Conservation (phyloP, 2,797 vertebrate species). For the Acipenser ruthenus region DNA sequence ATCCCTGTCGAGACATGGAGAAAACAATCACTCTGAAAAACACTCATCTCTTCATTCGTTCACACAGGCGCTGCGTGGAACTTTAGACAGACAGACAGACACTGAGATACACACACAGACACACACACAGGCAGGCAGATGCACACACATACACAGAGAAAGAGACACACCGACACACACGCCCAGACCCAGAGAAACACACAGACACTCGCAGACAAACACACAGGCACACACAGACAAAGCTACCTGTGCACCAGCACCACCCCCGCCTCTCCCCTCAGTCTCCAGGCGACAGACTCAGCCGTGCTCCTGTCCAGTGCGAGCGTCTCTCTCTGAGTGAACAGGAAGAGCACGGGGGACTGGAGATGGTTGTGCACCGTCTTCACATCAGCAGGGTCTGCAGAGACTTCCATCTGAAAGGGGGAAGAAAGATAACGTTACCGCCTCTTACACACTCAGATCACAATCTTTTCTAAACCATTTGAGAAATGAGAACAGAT, state of each 20-base stretch:
- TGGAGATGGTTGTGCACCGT: slow-evolving; percentile 70
- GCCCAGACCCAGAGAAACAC: slow-evolving; percentile 1
- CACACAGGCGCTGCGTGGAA: too few species aligned
- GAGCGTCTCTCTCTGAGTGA: slow-evolving; percentile 66
- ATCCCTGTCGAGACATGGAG: slow-evolving; percentile 48
- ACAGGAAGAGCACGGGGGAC: slow-evolving; percentile 79
- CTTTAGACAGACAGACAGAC: too few species aligned
- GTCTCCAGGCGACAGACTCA: slow-evolving; percentile 69
- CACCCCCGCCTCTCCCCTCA: slow-evolving; percentile 75
- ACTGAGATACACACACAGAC: too few species aligned
- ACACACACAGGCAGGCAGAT: too few species aligned
- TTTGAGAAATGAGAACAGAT: too few species aligned
- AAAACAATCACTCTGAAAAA: neutral
- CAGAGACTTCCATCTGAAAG: slow-evolving; percentile 65
- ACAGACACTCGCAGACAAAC: neutral
- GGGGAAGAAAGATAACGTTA: neutral
- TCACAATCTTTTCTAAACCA: too few species aligned
- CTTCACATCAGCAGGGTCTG: slow-evolving; percentile 70
- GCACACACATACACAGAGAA: too few species aligned
- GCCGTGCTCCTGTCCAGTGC: slow-evolving; percentile 69
- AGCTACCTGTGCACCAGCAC: slow-evolving; percentile 72
- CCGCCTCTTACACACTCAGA: too few species aligned
- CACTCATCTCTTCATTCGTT: too few species aligned
- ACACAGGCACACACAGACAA: neutral
- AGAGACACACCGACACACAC: too few species aligned